Evolutionary conservation across 2,797 vertebrate genomes (phyloP), one percentile per base, ranked within the genome.

Genomic region (Serranus cabrilla): DNA sequence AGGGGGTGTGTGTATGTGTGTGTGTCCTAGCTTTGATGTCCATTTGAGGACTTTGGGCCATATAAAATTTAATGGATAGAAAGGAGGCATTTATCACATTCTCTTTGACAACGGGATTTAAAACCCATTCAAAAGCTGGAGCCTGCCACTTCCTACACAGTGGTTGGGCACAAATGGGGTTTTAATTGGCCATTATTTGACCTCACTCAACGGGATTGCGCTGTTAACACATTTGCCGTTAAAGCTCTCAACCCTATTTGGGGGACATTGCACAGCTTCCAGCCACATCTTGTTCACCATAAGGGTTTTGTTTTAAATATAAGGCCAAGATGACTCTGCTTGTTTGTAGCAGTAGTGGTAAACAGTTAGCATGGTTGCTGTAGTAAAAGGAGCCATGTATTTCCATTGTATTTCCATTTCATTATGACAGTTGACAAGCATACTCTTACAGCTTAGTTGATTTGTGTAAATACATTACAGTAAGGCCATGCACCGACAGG

Each of bases 131-230:
- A 75, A 49, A 76, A 85, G 50, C 74, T 74, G 67, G 78, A 75
- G 70, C 54, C 72, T 81, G 80, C 83, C 47, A 80, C 88, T 89
- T 89, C 86, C 81, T 77, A 7, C 73, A 71, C 60, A n/a, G 71
- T 57, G 65, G 83, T 62, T 51, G 73, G 65, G 78, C 81, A 85
- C 79, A 85, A 86, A 89, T 84, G 72, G 80, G 67, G 7, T 79
- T 92, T 90, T 91, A 90, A 89, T 91, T 91, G 86, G 88, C 86
- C 82, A 78, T 89, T 87, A 84, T 91, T 91, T 90, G 87, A 91
- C 91, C 87, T 80, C 81, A 50, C 78, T 84, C 74, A n/a, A 74
- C 54, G 39, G 71, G 82, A 89, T 84, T 80, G 82, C 57, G 64
- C 67, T 68, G 73, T 89, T 91, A 91, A 93, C 87, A 89, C 87